Conservation (phyloP, 2,113 vertebrate genomes). For the Strix aluco region DNA sequence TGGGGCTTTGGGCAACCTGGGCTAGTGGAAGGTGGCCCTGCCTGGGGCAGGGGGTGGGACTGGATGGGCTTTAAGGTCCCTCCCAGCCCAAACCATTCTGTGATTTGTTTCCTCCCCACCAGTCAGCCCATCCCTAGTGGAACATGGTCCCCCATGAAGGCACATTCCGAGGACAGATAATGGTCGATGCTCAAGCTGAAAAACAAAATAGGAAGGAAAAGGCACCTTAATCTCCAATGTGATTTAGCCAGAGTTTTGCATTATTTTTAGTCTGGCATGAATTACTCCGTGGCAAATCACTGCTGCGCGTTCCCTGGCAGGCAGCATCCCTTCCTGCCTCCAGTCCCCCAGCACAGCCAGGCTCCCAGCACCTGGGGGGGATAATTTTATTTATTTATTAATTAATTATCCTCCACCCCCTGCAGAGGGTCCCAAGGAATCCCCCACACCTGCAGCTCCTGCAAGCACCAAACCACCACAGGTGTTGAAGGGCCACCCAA, state of each 20-base stretch:
- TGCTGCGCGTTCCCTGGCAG: neutral
- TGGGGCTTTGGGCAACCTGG: no score
- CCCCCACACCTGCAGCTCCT: neutral
- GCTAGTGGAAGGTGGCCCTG: no score
- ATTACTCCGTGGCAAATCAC: neutral
- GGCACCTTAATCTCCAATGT: neutral
- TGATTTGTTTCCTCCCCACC: neutral
- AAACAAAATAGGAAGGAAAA: neutral
- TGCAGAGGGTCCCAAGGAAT: neutral
- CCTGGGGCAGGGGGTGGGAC: no score
- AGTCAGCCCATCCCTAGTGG: neutral
- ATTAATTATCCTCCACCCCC: no score
- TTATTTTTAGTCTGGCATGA: neutral
- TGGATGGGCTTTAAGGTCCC: no score
- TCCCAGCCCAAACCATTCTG: no score
- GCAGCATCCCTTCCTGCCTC: neutral
- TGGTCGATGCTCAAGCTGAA: neutral
- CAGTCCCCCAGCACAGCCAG: rapidly evolving
- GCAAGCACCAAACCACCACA: rapidly evolving
- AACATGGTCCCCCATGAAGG: rapidly evolving
- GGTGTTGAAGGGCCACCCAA: no score
- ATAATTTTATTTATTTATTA: no score
- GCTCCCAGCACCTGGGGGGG: no score
- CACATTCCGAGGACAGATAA: neutral
- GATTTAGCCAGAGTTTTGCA: neutral